Percentiles rank a stretch among this genome's conserved stretches.
phyloP scores from a whole-genome alignment of 2,797 vertebrate species.

The Mustela erminea region DNA sequence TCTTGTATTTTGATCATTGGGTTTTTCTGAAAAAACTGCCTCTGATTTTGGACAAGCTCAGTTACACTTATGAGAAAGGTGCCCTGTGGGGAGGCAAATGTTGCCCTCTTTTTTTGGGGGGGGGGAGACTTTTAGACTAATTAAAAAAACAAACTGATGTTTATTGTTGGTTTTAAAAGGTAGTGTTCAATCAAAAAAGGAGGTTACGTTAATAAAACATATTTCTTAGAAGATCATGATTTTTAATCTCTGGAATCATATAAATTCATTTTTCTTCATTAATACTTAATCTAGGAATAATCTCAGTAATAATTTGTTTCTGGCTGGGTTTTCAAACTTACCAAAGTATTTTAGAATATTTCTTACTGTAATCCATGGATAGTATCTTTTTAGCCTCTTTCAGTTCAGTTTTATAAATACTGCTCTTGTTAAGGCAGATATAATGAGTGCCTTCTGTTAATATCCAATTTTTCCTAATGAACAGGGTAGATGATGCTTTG shows the following conservation, averaged over 20 bases:
- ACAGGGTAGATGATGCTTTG: not conserved
- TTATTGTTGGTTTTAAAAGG: conserved; percentile 29
- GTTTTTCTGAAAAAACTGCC: conserved; percentile 43
- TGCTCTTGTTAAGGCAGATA: not conserved
- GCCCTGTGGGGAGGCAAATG: not conserved
- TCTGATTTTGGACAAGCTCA: not conserved
- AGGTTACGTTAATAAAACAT: not conserved
- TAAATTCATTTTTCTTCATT: conserved; percentile 37
- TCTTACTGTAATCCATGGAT: conserved; percentile 18
- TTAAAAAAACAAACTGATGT: conserved; percentile 36
- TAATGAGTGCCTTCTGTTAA: conserved; percentile 4
- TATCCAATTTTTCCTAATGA: not conserved
- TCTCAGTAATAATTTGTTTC: conserved; percentile 13
- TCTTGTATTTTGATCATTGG: not conserved
- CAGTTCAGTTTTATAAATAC: conserved; percentile 39
- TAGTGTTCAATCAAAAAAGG: conserved; percentile 5
- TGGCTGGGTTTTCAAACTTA: not conserved
- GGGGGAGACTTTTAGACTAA: not conserved
- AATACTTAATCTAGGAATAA: not conserved
- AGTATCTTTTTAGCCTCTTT: conserved; percentile 37
- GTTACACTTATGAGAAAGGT: not conserved
- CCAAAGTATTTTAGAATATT: not conserved
- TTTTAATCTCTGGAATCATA: not conserved
- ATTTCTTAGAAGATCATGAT: not conserved
- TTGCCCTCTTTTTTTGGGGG: not conserved